Percentiles rank a stretch among this genome's conserved stretches.
phyloP scores from a whole-genome alignment of 2,888 invertebrate species.

The Eupeodes latifasciatus region DNA sequence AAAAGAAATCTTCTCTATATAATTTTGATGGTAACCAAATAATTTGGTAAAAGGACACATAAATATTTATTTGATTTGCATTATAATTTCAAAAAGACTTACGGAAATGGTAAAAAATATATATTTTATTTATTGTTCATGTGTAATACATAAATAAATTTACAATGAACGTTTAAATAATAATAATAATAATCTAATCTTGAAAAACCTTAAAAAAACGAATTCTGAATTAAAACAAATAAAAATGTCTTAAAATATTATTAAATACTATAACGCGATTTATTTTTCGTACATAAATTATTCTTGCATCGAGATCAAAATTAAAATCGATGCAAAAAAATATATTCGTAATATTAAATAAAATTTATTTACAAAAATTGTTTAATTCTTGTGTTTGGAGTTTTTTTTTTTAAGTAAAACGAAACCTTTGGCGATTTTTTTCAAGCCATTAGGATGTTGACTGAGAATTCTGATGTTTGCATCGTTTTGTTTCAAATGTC shows the following conservation, averaged over 20 bases:
- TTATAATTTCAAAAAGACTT: constrained; percentile 44
- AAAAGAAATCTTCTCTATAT: constrained; percentile 41
- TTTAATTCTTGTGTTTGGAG: constrained; percentile 18
- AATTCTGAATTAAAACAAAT: neutral
- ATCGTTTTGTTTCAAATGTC: too few species aligned
- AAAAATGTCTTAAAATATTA: constrained; percentile 23
- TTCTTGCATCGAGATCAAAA: constrained; percentile 21
- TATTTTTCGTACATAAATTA: constrained; percentile 43
- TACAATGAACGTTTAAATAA: neutral
- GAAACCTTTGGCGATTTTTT: too few species aligned
- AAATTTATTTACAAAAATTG: constrained; percentile 72
- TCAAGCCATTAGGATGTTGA: too few species aligned
- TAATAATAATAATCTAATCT: constrained; percentile 7
- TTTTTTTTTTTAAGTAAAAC: neutral
- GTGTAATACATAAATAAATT: neutral
- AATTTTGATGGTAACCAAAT: constrained; percentile 45
- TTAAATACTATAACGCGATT: constrained; percentile 7
- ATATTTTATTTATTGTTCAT: constrained; percentile 55
- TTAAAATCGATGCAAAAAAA: constrained; percentile 16
- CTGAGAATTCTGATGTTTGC: too few species aligned
- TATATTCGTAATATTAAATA: constrained; percentile 63
- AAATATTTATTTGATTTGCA: constrained; percentile 29
- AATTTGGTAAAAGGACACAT: constrained; percentile 41
- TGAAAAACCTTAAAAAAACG: neutral
- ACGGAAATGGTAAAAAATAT: constrained; percentile 16